Evolutionary conservation across 2,797 vertebrate genomes (phyloP).

Genomic region (Sebastes vulpes): DNA sequence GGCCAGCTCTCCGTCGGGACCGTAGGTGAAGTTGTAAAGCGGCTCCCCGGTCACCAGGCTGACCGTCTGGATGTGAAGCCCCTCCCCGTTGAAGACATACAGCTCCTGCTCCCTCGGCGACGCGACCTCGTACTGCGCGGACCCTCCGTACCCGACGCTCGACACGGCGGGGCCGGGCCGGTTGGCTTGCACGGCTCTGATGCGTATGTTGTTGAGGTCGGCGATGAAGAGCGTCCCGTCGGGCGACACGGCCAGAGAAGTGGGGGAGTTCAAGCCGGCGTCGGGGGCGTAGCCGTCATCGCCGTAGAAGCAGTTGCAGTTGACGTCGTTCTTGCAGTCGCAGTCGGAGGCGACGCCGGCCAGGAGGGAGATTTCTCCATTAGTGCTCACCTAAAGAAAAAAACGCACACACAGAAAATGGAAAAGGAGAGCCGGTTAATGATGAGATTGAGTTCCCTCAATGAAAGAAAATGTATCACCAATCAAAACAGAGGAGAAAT

Average conservation of each 20-base stretch:
- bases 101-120: conserved; percentile 97
- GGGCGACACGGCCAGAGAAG: conserved; percentile 95
- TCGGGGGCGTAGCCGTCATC: conserved; percentile 98
- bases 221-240: conserved; percentile 97
- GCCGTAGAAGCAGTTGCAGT: conserved; percentile 98
- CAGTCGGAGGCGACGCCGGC: conserved; percentile 97
- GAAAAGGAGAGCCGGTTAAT: neutral
- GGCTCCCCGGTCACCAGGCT: conserved; percentile 97
- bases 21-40: conserved; percentile 97
- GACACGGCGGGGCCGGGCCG: conserved; percentile 89
- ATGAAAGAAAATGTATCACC: conserved; percentile 10
- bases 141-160: conserved; percentile 87
- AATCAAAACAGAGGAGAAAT: conserved; percentile 25
- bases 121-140: conserved; percentile 95
- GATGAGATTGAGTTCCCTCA: neutral
- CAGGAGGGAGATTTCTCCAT: conserved; percentile 97
- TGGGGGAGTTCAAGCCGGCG: conserved; percentile 95
- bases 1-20: conserved; percentile 89
- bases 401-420: neutral
- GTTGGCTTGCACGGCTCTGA: conserved; percentile 95
- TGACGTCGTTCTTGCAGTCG: conserved; percentile 99
- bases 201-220: conserved; percentile 98
- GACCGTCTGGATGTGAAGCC: conserved; percentile 95
- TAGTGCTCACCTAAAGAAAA: conserved; percentile 90
- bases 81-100: conserved; percentile 95